Evolutionary conservation across 2,113 vertebrate species (phyloP).

Genomic region (Paedocypris sp.): DNA sequence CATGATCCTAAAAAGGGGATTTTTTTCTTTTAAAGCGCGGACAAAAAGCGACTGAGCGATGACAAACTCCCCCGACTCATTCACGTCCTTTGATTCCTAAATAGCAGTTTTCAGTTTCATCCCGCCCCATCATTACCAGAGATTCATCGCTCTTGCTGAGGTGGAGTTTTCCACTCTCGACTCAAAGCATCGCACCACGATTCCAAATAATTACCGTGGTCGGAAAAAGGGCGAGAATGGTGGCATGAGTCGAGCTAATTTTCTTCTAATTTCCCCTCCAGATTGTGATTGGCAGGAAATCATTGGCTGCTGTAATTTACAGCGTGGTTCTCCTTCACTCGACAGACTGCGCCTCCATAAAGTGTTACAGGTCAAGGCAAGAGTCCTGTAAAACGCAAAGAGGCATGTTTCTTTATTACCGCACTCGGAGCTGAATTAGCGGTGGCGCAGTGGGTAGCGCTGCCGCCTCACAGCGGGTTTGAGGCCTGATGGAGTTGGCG

Average conservation of each 20-base stretch:
- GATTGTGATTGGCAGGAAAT: conserved; percentile 21
- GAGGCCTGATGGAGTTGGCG: too few species aligned
- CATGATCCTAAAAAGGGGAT: too few species aligned
- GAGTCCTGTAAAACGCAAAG: conserved; percentile 16
- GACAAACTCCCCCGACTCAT: conserved; percentile 3
- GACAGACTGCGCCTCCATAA: not conserved
- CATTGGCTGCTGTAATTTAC: not conserved
- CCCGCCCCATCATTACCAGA: conserved; percentile 28
- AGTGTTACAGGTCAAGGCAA: conserved; percentile 11
- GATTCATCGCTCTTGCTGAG: conserved; percentile 32
- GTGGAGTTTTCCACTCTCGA: conserved; percentile 31
- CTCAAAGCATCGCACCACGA: conserved; percentile 21
- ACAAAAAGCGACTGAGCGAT: too few species aligned
- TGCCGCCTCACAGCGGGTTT: too few species aligned
- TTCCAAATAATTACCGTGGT: conserved; percentile 25
- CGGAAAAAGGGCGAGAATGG: conserved; percentile 9
- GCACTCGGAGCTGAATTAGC: not conserved
- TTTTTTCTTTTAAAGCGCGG: not conserved
- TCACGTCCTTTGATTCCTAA: conserved; percentile 28
- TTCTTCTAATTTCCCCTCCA: not conserved
- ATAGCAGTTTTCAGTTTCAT: conserved; percentile 20
- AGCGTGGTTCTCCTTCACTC: not conserved
- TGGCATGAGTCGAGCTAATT: conserved; percentile 13
- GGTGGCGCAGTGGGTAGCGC: too few species aligned
- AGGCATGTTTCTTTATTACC: not conserved